Conservation (phyloP, 2,113 vertebrate genomes). For the Poeciliopsis turrubarensis region DNA sequence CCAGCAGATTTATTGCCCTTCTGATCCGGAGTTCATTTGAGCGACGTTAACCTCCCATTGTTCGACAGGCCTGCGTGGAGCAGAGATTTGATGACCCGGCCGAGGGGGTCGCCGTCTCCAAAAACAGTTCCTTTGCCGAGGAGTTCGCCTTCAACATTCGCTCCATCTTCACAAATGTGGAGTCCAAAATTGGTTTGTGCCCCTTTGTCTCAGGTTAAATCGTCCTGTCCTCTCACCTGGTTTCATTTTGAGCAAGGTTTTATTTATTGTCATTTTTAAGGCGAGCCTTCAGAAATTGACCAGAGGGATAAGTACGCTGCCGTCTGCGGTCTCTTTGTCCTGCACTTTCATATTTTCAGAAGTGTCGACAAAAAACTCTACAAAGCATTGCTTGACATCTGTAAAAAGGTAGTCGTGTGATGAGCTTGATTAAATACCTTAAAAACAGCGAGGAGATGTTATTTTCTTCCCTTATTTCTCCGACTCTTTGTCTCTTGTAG, state of each 20-base stretch:
- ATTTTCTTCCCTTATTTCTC: not conserved
- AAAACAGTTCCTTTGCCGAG: conserved; percentile 94
- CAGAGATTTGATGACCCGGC: conserved; percentile 93
- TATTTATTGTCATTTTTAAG: conserved; percentile 70
- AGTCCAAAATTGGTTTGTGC: conserved; percentile 91
- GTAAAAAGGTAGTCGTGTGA: conserved; percentile 87
- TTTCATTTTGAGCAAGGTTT: not conserved
- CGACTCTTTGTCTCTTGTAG: conserved; percentile 63
- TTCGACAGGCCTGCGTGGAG: conserved; percentile 90
- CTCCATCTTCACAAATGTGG: conserved; percentile 89
- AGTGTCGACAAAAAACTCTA: conserved; percentile 95
- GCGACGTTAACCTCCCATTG: not conserved
- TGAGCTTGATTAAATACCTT: not conserved
- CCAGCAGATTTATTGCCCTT: not conserved
- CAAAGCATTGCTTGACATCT: conserved; percentile 92
- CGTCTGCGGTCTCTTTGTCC: conserved; percentile 91
- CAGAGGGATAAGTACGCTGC: conserved; percentile 95
- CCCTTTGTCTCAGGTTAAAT: not conserved
- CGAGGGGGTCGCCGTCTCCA: conserved; percentile 89
- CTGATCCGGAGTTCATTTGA: not conserved
- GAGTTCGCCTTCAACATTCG: conserved; percentile 93
- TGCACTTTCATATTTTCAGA: conserved; percentile 97
- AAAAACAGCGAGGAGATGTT: too few species aligned
- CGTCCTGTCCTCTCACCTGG: not conserved
- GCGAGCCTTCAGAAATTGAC: conserved; percentile 96